phyloP scores from a whole-genome alignment of 2,113 vertebrate genomes.

The Mesoclemmys tuberculata region DNA sequence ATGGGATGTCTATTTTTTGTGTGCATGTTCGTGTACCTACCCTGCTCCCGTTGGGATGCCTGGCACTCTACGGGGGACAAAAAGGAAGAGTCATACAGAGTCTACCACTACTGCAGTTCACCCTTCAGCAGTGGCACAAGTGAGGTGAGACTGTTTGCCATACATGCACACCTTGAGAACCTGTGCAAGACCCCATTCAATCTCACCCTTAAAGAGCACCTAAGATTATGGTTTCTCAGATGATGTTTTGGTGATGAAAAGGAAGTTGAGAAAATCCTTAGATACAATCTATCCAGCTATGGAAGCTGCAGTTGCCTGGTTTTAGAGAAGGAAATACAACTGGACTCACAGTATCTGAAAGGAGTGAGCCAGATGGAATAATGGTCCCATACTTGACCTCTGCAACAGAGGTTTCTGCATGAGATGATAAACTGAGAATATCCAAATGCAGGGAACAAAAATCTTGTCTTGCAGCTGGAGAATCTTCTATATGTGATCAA shows the following conservation, averaged over 20 bases:
- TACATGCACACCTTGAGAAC: neutral
- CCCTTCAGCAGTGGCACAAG: neutral
- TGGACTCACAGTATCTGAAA: neutral
- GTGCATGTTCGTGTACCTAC: neutral
- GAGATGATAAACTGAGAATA: neutral
- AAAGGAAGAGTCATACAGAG: neutral
- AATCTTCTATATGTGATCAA: neutral
- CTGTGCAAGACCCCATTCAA: neutral
- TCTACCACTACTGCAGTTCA: fast-evolving
- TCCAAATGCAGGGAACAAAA: neutral
- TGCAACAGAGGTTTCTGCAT: neutral
- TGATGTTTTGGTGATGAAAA: neutral
- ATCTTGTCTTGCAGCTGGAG: neutral
- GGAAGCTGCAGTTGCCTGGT: neutral
- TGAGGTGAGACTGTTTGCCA: neutral
- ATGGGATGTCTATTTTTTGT: too few species aligned
- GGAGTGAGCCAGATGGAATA: conserved; percentile 4
- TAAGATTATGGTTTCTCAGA: neutral
- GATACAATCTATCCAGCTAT: neutral
- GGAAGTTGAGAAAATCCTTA: neutral
- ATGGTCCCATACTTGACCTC: neutral
- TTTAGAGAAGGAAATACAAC: neutral
- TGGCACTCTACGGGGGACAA: neutral
- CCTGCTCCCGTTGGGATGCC: neutral
- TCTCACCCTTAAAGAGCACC: neutral